Evolutionary conservation across 2,888 invertebrate genomes (phyloP).

Genomic region (Mongoloraphidia duomilia): DNA sequence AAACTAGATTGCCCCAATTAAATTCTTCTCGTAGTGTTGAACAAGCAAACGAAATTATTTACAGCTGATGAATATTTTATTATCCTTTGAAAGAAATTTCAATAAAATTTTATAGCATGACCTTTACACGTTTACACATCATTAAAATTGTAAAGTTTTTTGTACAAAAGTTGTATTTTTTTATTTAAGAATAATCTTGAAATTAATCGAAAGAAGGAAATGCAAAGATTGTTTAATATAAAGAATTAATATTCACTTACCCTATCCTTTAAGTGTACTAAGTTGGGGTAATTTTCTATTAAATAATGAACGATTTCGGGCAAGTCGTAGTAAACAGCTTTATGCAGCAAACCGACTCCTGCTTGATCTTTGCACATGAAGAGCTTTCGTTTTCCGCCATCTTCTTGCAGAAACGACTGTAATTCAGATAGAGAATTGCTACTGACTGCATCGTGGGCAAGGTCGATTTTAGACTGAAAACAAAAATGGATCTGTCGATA

Average conservation of each 20-base stretch:
- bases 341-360: constrained; percentile 62
- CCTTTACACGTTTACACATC: too few relatives aligned
- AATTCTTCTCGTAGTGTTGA: too few relatives aligned
- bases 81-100: too few relatives aligned
- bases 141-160: not conserved
- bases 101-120: too few relatives aligned
- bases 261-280: constrained; percentile 52
- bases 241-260: constrained; percentile 32
- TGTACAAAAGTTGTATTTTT: not conserved
- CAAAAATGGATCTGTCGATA: too few relatives aligned
- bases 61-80: too few relatives aligned
- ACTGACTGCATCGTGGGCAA: constrained; percentile 61
- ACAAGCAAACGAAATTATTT: too few relatives aligned
- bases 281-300: constrained; percentile 47
- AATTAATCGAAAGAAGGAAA: not conserved
- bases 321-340: constrained; percentile 63
- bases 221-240: not conserved
- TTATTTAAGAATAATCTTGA: not conserved
- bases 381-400: constrained; percentile 32
- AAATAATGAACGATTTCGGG: constrained; percentile 59
- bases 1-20: too few relatives aligned
- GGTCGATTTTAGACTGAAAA: constrained; percentile 51
- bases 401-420: constrained; percentile 35
- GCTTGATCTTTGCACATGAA: constrained; percentile 50
- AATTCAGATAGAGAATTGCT: constrained; percentile 56